Base-by-base conservation (phyloP, 2,888 invertebrate species). In the Melipona bicolor region DNA sequence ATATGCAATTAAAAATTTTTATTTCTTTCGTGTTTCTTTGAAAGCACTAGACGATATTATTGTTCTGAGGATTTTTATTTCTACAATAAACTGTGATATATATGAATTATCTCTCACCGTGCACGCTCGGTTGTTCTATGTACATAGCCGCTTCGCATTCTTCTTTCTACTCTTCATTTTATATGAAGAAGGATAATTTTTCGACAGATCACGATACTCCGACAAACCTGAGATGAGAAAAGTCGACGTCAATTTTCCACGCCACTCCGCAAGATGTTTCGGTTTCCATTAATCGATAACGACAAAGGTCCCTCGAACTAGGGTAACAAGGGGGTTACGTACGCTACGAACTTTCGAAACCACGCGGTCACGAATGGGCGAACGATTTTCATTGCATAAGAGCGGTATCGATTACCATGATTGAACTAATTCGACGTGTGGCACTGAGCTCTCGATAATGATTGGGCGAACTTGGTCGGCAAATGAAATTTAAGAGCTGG, bases 301-400 rank as follows among this genome's bases (percentile, higher is more conserved):
- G 73, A 73, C 72, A 65, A 72, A 61, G 72, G 24, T 50, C 59
- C 62, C 9, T 13, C 13, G 27, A 71, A 32, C 36, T 36, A 24
- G 49, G 52, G 52, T 62, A 77, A 56, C 27, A 32, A 52, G 19
- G 17, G 19, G 64, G 77, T 77, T 69, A 65, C 77, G 43, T 52
- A 21, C n/a, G 72, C 43, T 17, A 56, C 13, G 73, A 69, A 77
- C 73, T 83, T 82, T 74, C 74, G 77, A 71, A 82, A 77, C 62
- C 59, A 36, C 70, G 59, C 49, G 70, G 61, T 50, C 24, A 36
- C n/a, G 36, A 52, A n/a, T 67, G 56, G 24, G 24, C 56, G 19
- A 52, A 24, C 24, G 49, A 61, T 52, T 71, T 71, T 19, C 52
- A 62, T 67, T 62, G 32, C n/a, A 36, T 21, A 24, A 43, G n/a